Evolutionary conservation across 2,113 vertebrate genomes (phyloP), one percentile per base, ranked within the genome.

Genomic region (Vulpes vulpes): DNA sequence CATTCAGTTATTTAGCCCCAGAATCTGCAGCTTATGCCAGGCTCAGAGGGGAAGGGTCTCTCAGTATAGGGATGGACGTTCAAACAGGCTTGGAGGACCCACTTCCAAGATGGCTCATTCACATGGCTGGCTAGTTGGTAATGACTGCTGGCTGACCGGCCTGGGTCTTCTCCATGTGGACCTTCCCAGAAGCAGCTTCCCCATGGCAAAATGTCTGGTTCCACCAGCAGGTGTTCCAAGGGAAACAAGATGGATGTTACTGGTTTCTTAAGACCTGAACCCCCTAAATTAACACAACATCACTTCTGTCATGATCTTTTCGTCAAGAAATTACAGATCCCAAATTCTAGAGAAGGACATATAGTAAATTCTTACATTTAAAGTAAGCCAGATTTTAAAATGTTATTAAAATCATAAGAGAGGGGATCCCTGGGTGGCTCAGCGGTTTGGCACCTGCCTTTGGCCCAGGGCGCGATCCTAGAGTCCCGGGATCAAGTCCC

Each of bases 91-190:
- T 30, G 55, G 65, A 65, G n/a, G 11, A 20, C 27, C 51, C 60
- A 53, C 60, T 78, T 78, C 16, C 20, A 30, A n/a, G 51, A 27
- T 30, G 51, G 4, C 7, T 49, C 15, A 14, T 57, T 57, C 27
- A 12, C 6, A 16, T 8, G 38, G 30, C 92, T n/a, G 78, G 79
- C 49, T 17, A 30, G 11, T 8, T 35, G 7, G 32, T 64, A 49
- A 59, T 53, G 64, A n/a, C 35, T n/a, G 57, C 76, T 51, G 57
- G 11, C 53, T 30, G 30, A 35, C 11, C 23, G 81, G 43, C 69
- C 43, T 3, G 1, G 19, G 8, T 60, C 22, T 30, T 91, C 43
- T 59, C 25, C 30, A 0, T 0, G 1, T 15, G 30, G 35, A 11
- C 16, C 10, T 25, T 62, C 32, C 71, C 76, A 20, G 38, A 32